Percentiles rank a stretch among this genome's conserved stretches.
Evolutionary conservation across 2,113 vertebrate species (phyloP).

Genomic region (human): GRCh38 chr11:46110001-46110500

Average conservation of each 20-base stretch:
- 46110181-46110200: slow-evolving; percentile 6
- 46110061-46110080: slow-evolving; percentile 9
- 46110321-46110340: neutral
- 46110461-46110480: neutral
- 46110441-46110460: neutral
- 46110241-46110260: slow-evolving; percentile 33
- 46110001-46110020: neutral
- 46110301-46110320: neutral
- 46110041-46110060: slow-evolving; percentile 31
- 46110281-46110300: neutral
- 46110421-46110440: neutral
- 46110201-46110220: neutral
- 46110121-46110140: slow-evolving; percentile 14
- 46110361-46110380: slow-evolving; percentile 13
- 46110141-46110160: neutral
- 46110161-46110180: neutral
- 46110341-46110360: neutral
- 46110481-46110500: slow-evolving; percentile 28
- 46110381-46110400: slow-evolving; percentile 3
- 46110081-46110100: neutral
- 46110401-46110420: neutral
- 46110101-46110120: slow-evolving; percentile 21
- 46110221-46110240: neutral
- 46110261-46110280: slow-evolving; percentile 1
- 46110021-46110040: neutral